These are phyloP conservation scores for Lamellibrachia satsuma DNA, from an alignment of 2,888 invertebrate genomes.

Conservation along the genomic window DNA sequence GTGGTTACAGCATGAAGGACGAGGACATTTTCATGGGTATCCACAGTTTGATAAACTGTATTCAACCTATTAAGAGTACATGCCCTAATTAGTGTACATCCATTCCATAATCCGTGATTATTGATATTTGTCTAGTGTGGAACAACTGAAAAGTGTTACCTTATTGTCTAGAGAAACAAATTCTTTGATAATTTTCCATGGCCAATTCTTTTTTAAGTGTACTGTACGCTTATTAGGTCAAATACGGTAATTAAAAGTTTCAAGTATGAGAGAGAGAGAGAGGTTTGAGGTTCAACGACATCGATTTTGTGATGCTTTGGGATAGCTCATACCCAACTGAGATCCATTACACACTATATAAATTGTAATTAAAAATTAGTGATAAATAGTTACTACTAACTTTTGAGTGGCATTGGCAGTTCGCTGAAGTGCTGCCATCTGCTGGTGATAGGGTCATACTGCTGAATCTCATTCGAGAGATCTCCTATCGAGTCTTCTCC, in stretches of 20 bases:
- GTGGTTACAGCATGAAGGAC: too few relatives aligned
- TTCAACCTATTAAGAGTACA: too few relatives aligned
- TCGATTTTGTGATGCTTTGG: neutral
- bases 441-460: constrained; percentile 32
- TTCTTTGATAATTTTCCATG: too few relatives aligned
- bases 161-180: too few relatives aligned
- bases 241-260: neutral
- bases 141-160: too few relatives aligned
- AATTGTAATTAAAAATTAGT: neutral
- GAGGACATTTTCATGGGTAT: too few relatives aligned
- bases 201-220: too few relatives aligned
- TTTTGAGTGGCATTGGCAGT: constrained; percentile 29
- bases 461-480: constrained; percentile 31
- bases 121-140: too few relatives aligned
- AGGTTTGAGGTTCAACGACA: neutral
- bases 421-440: constrained; percentile 30
- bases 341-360: neutral
- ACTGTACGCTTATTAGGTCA: neutral
- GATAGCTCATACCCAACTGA: neutral
- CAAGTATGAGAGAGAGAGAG: too few relatives aligned
- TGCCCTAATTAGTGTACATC: too few relatives aligned
- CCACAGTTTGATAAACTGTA: too few relatives aligned
- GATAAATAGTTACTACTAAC: constrained; percentile 17
- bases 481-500: constrained; percentile 37
- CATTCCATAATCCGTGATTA: too few relatives aligned